A percentile compares a stretch with the other conserved stretches of the same genome.
phyloP scores from a whole-genome alignment of 2,113 vertebrate genomes.

The Tachysurus vachellii region DNA sequence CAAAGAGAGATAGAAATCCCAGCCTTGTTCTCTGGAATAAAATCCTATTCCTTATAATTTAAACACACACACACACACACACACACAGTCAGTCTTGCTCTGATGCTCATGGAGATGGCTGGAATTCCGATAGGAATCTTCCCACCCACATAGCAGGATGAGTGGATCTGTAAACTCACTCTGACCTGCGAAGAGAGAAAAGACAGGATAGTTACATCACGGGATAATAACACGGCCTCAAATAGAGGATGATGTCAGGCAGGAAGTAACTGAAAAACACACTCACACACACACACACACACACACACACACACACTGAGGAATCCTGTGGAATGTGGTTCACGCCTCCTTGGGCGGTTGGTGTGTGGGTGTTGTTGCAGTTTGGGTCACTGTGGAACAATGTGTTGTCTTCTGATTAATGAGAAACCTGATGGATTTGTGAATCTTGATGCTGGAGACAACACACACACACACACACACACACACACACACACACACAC shows the following conservation, averaged over 20 bases:
- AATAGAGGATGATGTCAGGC: slow-evolving; percentile 63
- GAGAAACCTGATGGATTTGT: slow-evolving; percentile 12
- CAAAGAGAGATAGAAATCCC: background rate
- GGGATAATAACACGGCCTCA: slow-evolving; percentile 7
- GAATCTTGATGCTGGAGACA: background rate
- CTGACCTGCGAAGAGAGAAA: background rate
- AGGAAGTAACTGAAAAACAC: slow-evolving; percentile 71
- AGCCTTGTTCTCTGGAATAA: background rate
- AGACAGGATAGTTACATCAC: background rate
- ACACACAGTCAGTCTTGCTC: background rate
- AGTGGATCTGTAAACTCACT: background rate
- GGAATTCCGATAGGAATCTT: background rate
- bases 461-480: background rate
- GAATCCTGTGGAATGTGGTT: slow-evolving; percentile 61
- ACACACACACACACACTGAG: slow-evolving; percentile 9
- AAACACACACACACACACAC: slow-evolving; percentile 13
- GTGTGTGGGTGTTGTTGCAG: background rate
- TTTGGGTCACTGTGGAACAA: background rate
- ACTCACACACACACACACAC: slow-evolving; percentile 14
- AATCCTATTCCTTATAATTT: background rate
- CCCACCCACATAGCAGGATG: background rate
- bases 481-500: background rate
- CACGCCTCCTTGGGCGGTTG: slow-evolving; percentile 39
- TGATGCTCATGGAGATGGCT: background rate
- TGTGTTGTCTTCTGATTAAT: slow-evolving; percentile 3